Conservation (phyloP, 2,797 vertebrate species). For the Perodicticus potto region DNA sequence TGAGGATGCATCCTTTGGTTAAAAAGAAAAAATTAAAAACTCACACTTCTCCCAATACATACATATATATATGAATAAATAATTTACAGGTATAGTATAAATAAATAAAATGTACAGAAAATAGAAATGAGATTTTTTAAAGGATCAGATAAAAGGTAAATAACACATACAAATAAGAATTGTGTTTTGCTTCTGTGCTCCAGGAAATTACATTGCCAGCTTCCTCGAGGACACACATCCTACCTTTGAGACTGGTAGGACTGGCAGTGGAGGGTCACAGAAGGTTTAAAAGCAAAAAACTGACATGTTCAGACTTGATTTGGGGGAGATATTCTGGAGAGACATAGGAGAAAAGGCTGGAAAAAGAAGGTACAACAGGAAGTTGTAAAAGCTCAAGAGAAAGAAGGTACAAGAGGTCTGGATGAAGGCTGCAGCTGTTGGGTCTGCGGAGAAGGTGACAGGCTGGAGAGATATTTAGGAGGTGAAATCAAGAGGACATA, state of each 20-base stretch:
- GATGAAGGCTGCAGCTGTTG: accelerated
- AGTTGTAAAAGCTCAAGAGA: background rate
- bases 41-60: background rate
- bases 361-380: background rate
- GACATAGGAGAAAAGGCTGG: background rate
- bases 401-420: background rate
- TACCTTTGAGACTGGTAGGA: background rate
- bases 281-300: background rate
- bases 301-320: background rate
- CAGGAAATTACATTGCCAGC: background rate
- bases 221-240: background rate
- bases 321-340: background rate
- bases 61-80: background rate
- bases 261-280: background rate
- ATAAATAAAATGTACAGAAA: background rate
- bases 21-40: background rate
- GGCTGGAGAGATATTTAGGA: background rate
- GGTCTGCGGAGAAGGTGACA: background rate
- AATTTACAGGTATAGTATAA: background rate
- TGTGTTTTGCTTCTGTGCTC: background rate
- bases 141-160: background rate
- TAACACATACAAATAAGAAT: background rate
- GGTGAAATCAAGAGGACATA: background rate
- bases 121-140: background rate
- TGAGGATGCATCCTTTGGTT: background rate